These are phyloP conservation scores for cat (Felis catus) DNA, from an alignment of 2,113 vertebrate genomes.

Conservation along the genomic window F.catus_Fca126_mat1.0 CM031414.1:85888001-85888500, in stretches of 20 bases:
- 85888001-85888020: background rate
- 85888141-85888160: background rate
- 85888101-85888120: too few species aligned
- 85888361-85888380: constrained; percentile 26
- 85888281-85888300: background rate
- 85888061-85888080: accelerated
- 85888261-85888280: background rate
- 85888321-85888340: background rate
- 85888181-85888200: too few species aligned
- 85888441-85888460: background rate
- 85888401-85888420: background rate
- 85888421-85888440: background rate
- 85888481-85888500: background rate
- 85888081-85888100: accelerated
- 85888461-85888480: background rate
- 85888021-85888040: background rate
- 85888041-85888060: background rate
- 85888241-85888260: background rate
- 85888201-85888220: background rate
- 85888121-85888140: background rate
- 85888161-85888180: background rate
- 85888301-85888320: background rate
- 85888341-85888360: background rate
- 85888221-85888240: background rate
- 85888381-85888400: background rate